These are phyloP conservation scores for Iguana delicatissima DNA, from an alignment of 2,797 vertebrate species.

Conservation along the genomic window DNA sequence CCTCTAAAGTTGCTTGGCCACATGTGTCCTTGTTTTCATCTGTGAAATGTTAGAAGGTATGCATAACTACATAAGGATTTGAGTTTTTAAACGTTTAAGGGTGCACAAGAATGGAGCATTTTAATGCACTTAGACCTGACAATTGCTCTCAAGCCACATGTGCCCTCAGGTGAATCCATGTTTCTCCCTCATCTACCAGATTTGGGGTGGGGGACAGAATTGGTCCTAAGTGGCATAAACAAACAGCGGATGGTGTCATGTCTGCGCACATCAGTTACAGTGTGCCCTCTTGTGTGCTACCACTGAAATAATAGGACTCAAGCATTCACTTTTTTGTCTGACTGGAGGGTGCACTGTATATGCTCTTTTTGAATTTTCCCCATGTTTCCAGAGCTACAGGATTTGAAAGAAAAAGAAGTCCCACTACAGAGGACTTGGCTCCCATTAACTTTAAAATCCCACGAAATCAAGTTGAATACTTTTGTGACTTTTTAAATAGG, in stretches of 20 bases:
- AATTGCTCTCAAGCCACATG: background rate
- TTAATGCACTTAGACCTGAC: background rate
- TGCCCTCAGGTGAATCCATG: background rate
- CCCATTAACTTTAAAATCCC: background rate
- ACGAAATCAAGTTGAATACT: background rate
- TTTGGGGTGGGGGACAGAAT: too few relatives aligned
- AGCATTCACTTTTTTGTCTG: too few relatives aligned
- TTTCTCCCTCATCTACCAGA: background rate
- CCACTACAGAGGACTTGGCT: background rate
- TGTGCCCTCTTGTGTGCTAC: too few relatives aligned
- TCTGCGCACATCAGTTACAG: background rate
- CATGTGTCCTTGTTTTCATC: too few relatives aligned
- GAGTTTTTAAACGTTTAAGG: background rate
- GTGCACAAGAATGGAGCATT: background rate
- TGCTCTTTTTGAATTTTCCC: background rate
- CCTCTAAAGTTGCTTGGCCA: too few relatives aligned
- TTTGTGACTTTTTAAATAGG: slow-evolving; percentile 11
- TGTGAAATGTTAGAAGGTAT: too few relatives aligned
- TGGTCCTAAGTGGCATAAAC: background rate
- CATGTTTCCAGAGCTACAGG: background rate
- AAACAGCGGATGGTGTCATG: background rate
- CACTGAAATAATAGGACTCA: too few relatives aligned
- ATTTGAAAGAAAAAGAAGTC: background rate
- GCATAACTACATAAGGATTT: background rate
- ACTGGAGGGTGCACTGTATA: too few relatives aligned